phyloP scores from a whole-genome alignment of 1,140 invertebrate genomes.

The Trichoplusia ni region DNA sequence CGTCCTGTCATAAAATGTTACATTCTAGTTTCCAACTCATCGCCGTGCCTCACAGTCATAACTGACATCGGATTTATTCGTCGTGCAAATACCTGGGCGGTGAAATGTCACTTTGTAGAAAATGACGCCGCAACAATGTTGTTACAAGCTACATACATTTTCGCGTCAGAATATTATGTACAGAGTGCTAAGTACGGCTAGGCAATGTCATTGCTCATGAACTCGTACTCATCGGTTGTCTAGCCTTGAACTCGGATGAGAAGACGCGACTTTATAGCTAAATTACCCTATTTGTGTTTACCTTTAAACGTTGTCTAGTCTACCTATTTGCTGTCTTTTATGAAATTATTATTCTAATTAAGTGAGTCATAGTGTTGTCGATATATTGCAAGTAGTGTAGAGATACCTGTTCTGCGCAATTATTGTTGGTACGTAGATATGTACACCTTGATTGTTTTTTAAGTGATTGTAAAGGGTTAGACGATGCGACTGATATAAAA shows the following conservation, averaged over 20 bases:
- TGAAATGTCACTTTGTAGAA: slow-evolving; percentile 10
- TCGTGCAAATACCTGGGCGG: slow-evolving; percentile 3
- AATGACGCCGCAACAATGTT: slow-evolving; percentile 9
- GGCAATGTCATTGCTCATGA: not conserved
- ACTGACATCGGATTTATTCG: slow-evolving; percentile 5
- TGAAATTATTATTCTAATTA: slow-evolving; percentile 44
- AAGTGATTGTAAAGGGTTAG: too few relatives aligned
- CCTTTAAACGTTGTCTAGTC: not conserved
- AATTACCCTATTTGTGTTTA: not conserved
- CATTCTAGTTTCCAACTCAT: not conserved
- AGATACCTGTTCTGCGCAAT: slow-evolving; percentile 24
- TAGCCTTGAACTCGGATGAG: not conserved
- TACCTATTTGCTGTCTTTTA: not conserved
- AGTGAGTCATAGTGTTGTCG: slow-evolving; percentile 36
- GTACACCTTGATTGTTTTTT: too few relatives aligned
- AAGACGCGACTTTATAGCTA: not conserved
- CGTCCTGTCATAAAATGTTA: not conserved
- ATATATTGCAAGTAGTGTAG: not conserved
- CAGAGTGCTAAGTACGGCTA: not conserved
- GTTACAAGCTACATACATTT: not conserved
- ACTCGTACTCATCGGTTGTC: not conserved
- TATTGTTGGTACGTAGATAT: not conserved
- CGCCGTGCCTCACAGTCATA: not conserved
- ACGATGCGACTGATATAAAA: too few relatives aligned
- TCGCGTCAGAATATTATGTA: not conserved